These are phyloP conservation scores for Neopelma chrysocephalum DNA, from an alignment of 2,797 vertebrate species.

Conservation along the genomic window DNA sequence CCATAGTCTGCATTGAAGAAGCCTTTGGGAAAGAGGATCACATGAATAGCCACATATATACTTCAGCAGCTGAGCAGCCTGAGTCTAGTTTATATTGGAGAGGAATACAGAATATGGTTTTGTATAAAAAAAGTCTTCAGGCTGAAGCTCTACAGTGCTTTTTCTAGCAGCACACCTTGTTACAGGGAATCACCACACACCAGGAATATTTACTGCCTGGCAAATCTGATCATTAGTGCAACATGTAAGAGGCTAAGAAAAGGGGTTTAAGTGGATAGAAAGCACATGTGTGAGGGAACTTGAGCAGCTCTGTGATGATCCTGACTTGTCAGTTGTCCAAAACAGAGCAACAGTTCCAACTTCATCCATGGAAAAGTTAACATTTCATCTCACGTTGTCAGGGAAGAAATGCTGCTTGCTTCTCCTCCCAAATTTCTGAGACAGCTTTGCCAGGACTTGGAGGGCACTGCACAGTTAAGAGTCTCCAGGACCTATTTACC, in stretches of 20 bases:
- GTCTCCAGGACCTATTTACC: background rate
- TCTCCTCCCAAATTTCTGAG: background rate
- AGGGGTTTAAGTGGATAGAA: background rate
- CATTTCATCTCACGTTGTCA: background rate
- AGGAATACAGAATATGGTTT: background rate
- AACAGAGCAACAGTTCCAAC: background rate
- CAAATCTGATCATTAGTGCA: background rate
- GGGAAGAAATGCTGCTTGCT: background rate
- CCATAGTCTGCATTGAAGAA: background rate
- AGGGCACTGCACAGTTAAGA: background rate
- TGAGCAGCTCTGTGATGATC: background rate
- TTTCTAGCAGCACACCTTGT: background rate
- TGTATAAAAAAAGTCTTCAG: background rate
- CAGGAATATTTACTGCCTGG: background rate
- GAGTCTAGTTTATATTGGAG: background rate
- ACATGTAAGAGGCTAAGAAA: background rate
- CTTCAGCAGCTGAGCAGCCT: background rate
- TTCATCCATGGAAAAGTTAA: background rate
- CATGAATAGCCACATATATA: rapidly evolving
- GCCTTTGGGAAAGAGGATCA: background rate
- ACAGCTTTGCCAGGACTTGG: background rate
- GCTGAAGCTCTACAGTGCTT: background rate
- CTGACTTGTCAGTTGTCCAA: background rate
- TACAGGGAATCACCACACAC: background rate
- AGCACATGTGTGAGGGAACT: rapidly evolving